Evolutionary conservation across 2,888 invertebrate genomes (phyloP), one percentile per base, ranked within the genome.

Genomic region (Odontomyia ornata): DNA sequence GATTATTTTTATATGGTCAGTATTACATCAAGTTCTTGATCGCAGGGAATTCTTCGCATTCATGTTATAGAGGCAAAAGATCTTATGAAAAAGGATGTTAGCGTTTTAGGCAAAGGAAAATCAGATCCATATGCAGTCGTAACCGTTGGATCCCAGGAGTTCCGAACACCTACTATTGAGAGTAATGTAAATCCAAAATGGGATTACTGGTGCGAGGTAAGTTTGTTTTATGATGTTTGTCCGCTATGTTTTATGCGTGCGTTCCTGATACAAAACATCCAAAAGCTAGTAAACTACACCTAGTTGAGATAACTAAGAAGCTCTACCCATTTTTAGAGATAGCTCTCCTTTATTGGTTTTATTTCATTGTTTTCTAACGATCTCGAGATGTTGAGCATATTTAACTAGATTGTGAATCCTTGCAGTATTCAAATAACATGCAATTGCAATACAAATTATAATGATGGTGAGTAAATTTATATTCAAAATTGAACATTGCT

Each of bases 201-300:
- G 98, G 96, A 99, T 87, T 97, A 90, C 87, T 96, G 95, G 92
- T 99, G 98, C 86, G 99, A 99, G 95, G 97, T 98, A 89, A 87
- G 88, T 83, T n/a, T 25, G 52, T 73, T 78, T 5, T 62, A 69
- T 71, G 1, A 67, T 57, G 56, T 0, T 15, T 67, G 13, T 36
- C 25, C 18, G 3, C 3, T 80, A 80, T 81, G 79, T 81, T 76
- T 80, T 80, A 78, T 79, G 73, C 80, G 36, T 36, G 36, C 3
- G 36, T 36, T 36, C 9, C 5, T 36, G 36, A 9, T 9, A 36
- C 36, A 36, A 36, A 9, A 36, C 36, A 36, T 5, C 36, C 9
- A 36, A 36, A 36, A 9, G 36, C 36, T 36, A 5, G 36, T 5
- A 36, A 3, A 36, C 36, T 36, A 3, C 36, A 5, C 9, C 36